Evolutionary conservation across 2,888 invertebrate species (phyloP), one percentile per base, ranked within the genome.

Genomic region (Gymnocheta viridis): DNA sequence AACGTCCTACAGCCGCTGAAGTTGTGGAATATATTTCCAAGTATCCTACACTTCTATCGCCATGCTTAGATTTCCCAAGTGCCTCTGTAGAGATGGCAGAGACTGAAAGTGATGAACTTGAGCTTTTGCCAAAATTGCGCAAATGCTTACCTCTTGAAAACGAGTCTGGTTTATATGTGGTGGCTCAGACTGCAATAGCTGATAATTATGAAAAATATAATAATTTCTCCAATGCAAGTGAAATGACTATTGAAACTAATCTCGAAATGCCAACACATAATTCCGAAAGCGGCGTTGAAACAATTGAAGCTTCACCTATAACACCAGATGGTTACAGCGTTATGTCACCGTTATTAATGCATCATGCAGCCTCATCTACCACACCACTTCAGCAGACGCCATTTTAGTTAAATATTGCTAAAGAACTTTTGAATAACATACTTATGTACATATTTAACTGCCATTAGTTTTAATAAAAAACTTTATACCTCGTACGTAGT

Each of bases 1-100:
- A 94, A 87, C 94, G 98, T 22, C 96, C 97, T 4, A 93, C 94
- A 2, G 96, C 97, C 0, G 94, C 94, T 0, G 96, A 96, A 91
- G 95, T 98, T 80, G 96, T 96, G 1, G 96, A 96, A 82, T 95
- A 95, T 89, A 93, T 98, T 81, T 96, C 95, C 2, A 95, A 94
- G 88, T 95, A 95, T 90, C 96, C 96, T 17, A 94, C 95, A 5
- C 93, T 98, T 73, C 92, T 98, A 66, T 92, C 94, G 24, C 96
- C 98, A 0, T 96, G 96, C 88, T 93, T 97, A 44, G 97, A 97
- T 89, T 94, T 94, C 85, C 96, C 95, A 64, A 93, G 94, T 77
- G 94, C 95, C 56, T 95, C 96, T 82, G 95, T 97, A 66, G 95
- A 96, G 89, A 93, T 96, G 87, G 95, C 95, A 85, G 94, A 95